Conservation (phyloP, 2,888 invertebrate genomes). For the Mantis religiosa region DNA sequence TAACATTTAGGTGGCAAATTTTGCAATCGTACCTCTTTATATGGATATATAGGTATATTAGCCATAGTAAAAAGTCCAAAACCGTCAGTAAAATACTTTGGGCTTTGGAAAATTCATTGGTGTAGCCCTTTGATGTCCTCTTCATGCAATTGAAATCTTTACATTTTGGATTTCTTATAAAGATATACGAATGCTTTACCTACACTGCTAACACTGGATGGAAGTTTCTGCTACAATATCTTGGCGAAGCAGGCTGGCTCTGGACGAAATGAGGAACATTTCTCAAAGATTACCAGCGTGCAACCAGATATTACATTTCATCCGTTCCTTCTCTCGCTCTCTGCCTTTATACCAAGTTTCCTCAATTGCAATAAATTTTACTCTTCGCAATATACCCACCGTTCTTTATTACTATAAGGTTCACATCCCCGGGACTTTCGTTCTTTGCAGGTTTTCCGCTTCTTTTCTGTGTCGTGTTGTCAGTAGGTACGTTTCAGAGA, state of each 20-base stretch:
- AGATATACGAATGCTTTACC: not conserved
- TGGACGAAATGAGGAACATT: not conserved
- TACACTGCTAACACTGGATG: not conserved
- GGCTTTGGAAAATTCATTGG: too few species aligned
- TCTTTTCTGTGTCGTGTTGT: too few species aligned
- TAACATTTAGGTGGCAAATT: too few species aligned
- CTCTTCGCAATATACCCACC: not conserved
- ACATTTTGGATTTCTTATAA: not conserved
- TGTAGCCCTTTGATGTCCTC: too few species aligned
- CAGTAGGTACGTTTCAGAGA: too few species aligned
- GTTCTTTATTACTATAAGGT: not conserved
- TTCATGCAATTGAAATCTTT: too few species aligned
- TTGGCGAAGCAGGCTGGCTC: not conserved
- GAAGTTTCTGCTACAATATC: not conserved
- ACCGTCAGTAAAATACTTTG: too few species aligned
- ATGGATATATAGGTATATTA: too few species aligned
- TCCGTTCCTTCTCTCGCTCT: not conserved
- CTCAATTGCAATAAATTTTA: constrained; percentile 1
- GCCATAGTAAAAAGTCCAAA: too few species aligned
- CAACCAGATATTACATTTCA: not conserved
- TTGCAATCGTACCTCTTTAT: too few species aligned
- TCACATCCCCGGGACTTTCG: not conserved
- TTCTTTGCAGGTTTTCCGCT: not conserved
- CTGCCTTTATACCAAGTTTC: not conserved
- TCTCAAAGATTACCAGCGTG: not conserved